Base-by-base conservation (phyloP, 2,113 vertebrate species). In the Halichoerus grypus region DNA sequence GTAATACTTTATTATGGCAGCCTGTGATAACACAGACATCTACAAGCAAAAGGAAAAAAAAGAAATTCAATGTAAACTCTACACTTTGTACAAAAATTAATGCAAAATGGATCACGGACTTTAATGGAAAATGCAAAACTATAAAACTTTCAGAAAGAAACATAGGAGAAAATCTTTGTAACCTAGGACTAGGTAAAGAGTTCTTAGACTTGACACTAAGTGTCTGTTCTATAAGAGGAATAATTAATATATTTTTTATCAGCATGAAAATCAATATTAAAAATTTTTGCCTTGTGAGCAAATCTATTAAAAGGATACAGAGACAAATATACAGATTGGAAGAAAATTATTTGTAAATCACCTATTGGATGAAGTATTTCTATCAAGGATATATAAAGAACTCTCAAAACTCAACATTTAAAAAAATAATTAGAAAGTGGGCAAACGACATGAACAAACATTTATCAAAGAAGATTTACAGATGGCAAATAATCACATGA, bases 341-440 rank as follows among this genome's bases (percentile, higher is more conserved):
- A 77, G 84, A 59, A 88, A 94, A 42, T 69, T 55, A 83, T 65
- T 89, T 89, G 63, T 94, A 63, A 82, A 89, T 61, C 33, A 59
- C 42, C 12, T 61, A 53, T 13, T 5, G 15, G 33, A 51, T 26
- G 53, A 94, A 89, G 55, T 13, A 82, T 63, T 94, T 71, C 39
- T 53, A 13, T 61, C 42, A 53, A 65, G 46, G 76, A 16, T 51
- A 53, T 39, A 74, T 39, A 86, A 86, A 39, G n/a, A 42, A 83
- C 1, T 61, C 42, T 82, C 28, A 82, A 89, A 61, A 55, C 26
- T 89, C 53, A 53, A 53, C 19, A 65, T 76, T 59, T 69, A 11
- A 72, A 82, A 57, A 61, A 33, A 72, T 39, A 71, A 21, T 57
- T 94, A 71, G 46, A 57, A 93, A 67, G 49, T 81, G 39, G 42